A percentile compares a stretch with the other conserved stretches of the same genome.
These are phyloP conservation scores for Empidonax traillii DNA, from an alignment of 2,113 vertebrate genomes.

Conservation along the genomic window DNA sequence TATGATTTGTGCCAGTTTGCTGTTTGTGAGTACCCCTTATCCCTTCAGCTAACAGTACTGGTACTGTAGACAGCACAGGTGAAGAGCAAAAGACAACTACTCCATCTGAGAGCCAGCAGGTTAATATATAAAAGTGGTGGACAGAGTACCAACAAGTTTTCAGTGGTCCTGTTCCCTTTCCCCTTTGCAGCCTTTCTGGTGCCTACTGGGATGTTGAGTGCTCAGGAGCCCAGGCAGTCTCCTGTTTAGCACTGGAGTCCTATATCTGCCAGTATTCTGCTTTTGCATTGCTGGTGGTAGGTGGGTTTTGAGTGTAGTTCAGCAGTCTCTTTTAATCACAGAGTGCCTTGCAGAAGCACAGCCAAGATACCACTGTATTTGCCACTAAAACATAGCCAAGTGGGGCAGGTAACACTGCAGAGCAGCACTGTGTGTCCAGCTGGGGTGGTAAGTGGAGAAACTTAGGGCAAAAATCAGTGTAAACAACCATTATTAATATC, in stretches of 20 bases:
- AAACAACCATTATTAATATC: not conserved
- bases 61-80: not conserved
- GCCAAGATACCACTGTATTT: not conserved
- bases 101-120: not conserved
- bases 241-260: not conserved
- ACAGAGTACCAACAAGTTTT: not conserved
- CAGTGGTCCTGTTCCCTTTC: not conserved
- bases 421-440: not conserved
- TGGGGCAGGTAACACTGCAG: not conserved
- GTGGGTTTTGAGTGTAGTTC: not conserved
- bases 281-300: not conserved
- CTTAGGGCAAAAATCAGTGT: not conserved
- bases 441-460: not conserved
- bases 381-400: not conserved
- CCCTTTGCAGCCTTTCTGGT: not conserved
- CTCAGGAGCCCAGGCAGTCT: not conserved
- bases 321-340: not conserved
- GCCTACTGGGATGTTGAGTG: not conserved
- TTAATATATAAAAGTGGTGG: not conserved
- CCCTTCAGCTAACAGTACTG: not conserved
- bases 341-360: not conserved
- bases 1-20: not conserved
- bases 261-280: fast-evolving
- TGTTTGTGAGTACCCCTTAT: not conserved
- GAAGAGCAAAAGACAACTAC: not conserved